phyloP scores from a whole-genome alignment of 2,113 vertebrate genomes.

The Amphilophus citrinellus region DNA sequence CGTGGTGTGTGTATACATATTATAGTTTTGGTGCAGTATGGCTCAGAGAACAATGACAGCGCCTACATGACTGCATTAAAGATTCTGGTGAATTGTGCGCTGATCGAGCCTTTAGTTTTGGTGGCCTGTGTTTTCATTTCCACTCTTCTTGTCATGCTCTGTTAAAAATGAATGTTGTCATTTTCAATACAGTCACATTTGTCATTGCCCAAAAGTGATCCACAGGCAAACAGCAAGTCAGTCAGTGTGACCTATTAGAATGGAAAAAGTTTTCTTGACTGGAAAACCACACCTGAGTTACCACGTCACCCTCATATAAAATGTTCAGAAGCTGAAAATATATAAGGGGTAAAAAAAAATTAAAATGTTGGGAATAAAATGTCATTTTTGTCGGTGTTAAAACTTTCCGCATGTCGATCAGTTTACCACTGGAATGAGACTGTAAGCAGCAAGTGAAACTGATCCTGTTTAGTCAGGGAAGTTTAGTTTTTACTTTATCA shows the following conservation, averaged over 20 bases:
- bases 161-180: conserved; percentile 46
- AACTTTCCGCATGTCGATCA: conserved; percentile 9
- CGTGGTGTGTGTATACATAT: background rate
- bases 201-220: conserved; percentile 53
- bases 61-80: background rate
- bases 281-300: conserved; percentile 62
- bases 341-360: conserved; percentile 17
- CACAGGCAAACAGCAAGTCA: conserved; percentile 37
- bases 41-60: conserved; percentile 12
- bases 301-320: conserved; percentile 21
- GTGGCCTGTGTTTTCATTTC: conserved; percentile 35
- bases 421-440: background rate
- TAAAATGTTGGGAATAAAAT: background rate
- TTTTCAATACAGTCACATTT: conserved; percentile 61
- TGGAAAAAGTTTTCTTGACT: conserved; percentile 58
- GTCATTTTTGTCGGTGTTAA: conserved; percentile 18
- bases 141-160: conserved; percentile 44
- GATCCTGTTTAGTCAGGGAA: conserved; percentile 44
- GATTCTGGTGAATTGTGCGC: background rate
- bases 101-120: background rate
- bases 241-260: conserved; percentile 54
- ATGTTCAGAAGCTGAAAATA: conserved; percentile 50
- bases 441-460: conserved; percentile 43
- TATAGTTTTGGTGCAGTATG: conserved; percentile 6
- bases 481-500: background rate